A percentile compares a stretch with the other conserved stretches of the same genome.
These are phyloP conservation scores for Noctua pronuba DNA, from an alignment of 2,888 invertebrate species.

Conservation along the genomic window DNA sequence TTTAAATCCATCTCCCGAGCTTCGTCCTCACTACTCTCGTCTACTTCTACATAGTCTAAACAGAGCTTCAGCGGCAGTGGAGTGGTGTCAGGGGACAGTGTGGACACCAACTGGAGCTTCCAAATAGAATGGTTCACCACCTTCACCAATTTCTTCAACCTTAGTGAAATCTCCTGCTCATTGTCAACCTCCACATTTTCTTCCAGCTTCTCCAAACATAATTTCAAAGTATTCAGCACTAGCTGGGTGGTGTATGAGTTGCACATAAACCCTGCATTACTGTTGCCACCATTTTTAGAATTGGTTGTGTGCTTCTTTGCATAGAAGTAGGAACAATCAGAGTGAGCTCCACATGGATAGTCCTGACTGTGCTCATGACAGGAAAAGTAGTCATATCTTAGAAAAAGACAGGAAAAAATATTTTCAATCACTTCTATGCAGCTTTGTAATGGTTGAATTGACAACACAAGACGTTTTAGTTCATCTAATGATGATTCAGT, in stretches of 20 bases:
- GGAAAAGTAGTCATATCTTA: conserved; percentile 91
- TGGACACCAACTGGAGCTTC: conserved; percentile 93
- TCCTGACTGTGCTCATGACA: conserved; percentile 88
- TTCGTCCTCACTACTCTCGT: conserved; percentile 87
- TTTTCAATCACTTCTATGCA: conserved; percentile 93
- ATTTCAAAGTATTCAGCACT: conserved; percentile 90
- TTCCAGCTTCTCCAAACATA: conserved; percentile 88
- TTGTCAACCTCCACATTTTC: conserved; percentile 76
- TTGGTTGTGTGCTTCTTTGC: conserved; percentile 83
- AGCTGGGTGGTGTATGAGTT: conserved; percentile 91
- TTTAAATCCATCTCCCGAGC: conserved; percentile 81
- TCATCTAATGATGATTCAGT: conserved; percentile 85
- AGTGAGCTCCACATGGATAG: conserved; percentile 84
- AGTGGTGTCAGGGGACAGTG: conserved; percentile 87
- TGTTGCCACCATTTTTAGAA: conserved; percentile 73
- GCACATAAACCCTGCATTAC: conserved; percentile 90
- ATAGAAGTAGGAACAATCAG: conserved; percentile 88
- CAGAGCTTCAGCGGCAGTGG: conserved; percentile 84
- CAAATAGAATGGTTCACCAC: conserved; percentile 92
- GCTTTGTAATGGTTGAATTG: conserved; percentile 84
- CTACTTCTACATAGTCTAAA: conserved; percentile 86
- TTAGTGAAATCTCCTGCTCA: conserved; percentile 71
- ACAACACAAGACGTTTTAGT: conserved; percentile 85
- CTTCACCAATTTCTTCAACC: conserved; percentile 84
- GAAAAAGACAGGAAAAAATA: conserved; percentile 93